phyloP scores from a whole-genome alignment of 2,888 invertebrate species.

The Tenthredo scrophulariae region DNA sequence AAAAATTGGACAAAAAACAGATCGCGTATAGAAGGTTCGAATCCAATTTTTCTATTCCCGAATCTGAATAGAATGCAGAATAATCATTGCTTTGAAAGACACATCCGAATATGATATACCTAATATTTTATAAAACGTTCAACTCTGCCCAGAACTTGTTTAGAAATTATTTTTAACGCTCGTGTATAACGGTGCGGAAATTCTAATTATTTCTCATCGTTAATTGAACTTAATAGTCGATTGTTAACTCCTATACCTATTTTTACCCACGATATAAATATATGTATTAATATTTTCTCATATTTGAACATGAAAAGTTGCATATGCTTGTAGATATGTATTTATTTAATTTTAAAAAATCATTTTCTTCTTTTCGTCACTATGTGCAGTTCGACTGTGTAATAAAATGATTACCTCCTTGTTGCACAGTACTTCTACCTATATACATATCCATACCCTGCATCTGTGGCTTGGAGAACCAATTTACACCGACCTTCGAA shows the following conservation, averaged over 20 bases:
- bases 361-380: not conserved
- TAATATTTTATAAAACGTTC: not conserved
- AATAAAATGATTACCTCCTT: too few species aligned
- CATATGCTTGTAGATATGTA: not conserved
- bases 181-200: slow-evolving; percentile 12
- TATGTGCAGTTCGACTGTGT: not conserved
- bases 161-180: not conserved
- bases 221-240: slow-evolving; percentile 10
- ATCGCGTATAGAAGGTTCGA: not conserved
- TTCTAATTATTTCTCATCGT: not conserved
- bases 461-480: not conserved
- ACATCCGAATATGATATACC: not conserved
- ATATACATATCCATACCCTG: not conserved
- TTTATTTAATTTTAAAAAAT: not conserved
- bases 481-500: not conserved
- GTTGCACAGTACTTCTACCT: not conserved
- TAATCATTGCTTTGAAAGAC: not conserved
- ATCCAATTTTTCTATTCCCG: not conserved
- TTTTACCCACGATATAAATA: not conserved
- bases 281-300: not conserved
- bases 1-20: not conserved
- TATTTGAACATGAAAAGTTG: not conserved
- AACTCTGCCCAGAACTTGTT: not conserved
- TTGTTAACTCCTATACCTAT: not conserved
- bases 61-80: not conserved